These are phyloP conservation scores for Oryzias dopingdopingensis DNA, from an alignment of 2,797 vertebrate species.

Conservation along the genomic window DNA sequence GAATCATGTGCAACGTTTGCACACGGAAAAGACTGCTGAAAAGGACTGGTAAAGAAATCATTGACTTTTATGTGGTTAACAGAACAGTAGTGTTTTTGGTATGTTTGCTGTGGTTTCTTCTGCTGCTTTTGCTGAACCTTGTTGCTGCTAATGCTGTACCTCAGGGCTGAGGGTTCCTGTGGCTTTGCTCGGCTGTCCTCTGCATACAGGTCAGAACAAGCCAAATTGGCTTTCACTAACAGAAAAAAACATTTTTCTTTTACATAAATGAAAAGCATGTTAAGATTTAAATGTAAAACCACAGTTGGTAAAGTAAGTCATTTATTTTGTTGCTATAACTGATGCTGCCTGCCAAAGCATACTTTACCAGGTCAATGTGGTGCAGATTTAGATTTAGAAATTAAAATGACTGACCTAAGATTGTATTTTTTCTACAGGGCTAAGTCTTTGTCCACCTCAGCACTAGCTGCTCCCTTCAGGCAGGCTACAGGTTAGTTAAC, in stretches of 20 bases:
- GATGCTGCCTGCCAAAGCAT: too few species aligned
- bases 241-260: neutral
- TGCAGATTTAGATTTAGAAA: too few species aligned
- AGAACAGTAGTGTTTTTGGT: neutral
- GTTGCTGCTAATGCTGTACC: conserved; percentile 43
- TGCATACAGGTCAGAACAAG: conserved; percentile 75
- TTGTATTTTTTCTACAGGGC: conserved; percentile 65
- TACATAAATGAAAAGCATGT: too few species aligned
- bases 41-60: conserved; percentile 60
- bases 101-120: conserved; percentile 21
- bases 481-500: conserved; percentile 76
- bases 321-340: too few species aligned
- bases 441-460: conserved; percentile 86
- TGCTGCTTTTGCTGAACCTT: conserved; percentile 26
- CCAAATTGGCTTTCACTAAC: conserved; percentile 4
- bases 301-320: too few species aligned
- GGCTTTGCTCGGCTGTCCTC: conserved; percentile 70
- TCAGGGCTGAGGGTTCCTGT: conserved; percentile 70
- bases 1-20: conserved; percentile 25
- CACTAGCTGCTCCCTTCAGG: conserved; percentile 71
- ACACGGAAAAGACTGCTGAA: conserved; percentile 44
- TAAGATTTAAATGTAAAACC: too few species aligned
- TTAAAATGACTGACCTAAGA: too few species aligned
- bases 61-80: neutral
- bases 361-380: too few species aligned